Evolutionary conservation across 37 sponge, comb jelly and placozoan species (phyloP).

Genomic region (Oopsacas minuta): DNA sequence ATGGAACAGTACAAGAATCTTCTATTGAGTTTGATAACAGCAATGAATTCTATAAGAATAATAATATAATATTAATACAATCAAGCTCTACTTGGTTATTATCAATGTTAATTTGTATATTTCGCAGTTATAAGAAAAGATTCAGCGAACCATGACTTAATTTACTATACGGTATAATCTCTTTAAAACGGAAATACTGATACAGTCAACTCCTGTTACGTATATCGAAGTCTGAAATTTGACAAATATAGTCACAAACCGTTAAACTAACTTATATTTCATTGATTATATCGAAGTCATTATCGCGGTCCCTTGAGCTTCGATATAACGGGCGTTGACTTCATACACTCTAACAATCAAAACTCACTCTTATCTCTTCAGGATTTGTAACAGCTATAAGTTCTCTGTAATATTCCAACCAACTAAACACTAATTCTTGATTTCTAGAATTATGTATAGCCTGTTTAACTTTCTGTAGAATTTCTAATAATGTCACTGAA

Average conservation of each 20-base stretch:
- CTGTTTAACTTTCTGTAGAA: background rate
- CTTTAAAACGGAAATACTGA: background rate
- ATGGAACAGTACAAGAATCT: background rate
- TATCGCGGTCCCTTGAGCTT: no score
- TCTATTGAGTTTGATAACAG: background rate
- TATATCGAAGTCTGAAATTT: no score
- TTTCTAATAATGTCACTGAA: background rate
- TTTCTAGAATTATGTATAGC: background rate
- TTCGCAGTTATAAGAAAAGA: no score
- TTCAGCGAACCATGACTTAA: no score
- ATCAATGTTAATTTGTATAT: no score
- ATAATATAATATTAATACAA: background rate
- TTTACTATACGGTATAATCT: background rate
- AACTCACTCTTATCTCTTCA: background rate
- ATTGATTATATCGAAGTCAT: no score
- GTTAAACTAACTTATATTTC: no score
- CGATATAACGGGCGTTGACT: no score
- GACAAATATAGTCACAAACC: no score
- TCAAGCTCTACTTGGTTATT: no score
- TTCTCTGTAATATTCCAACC: background rate
- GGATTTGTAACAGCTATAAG: background rate
- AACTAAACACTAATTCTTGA: background rate
- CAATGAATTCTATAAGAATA: background rate
- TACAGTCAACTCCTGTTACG: no score
- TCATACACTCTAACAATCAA: background rate